phyloP scores from a whole-genome alignment of 1,140 invertebrate species.

The Nautilus pompilius region DNA sequence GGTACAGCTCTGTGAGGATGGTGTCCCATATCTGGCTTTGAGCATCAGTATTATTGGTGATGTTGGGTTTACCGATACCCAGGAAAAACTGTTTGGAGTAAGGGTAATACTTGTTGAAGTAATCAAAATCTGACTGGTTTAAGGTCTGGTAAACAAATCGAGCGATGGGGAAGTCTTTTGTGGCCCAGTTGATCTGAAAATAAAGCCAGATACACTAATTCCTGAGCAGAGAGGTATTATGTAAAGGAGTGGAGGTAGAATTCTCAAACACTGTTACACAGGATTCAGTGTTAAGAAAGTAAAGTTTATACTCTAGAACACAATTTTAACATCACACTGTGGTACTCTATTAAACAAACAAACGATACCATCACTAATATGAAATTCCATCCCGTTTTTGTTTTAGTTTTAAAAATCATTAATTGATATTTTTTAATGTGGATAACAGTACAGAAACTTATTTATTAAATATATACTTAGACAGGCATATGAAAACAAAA shows the following conservation, averaged over 20 bases:
- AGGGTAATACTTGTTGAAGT: slow-evolving; percentile 19
- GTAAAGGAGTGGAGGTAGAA: too few species aligned
- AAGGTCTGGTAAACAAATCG: slow-evolving; percentile 35
- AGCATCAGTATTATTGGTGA: slow-evolving; percentile 29
- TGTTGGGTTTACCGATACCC: slow-evolving; percentile 40
- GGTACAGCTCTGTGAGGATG: slow-evolving; percentile 16
- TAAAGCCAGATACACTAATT: slow-evolving; percentile 3
- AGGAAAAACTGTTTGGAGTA: slow-evolving; percentile 26
- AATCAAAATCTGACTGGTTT: slow-evolving; percentile 36
- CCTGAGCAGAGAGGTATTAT: background rate
- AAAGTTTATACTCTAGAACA: too few species aligned
- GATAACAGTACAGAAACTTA: too few species aligned
- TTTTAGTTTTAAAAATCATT: too few species aligned
- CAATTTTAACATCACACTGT: too few species aligned
- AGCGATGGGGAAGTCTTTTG: slow-evolving; percentile 22
- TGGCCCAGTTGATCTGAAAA: slow-evolving; percentile 28
- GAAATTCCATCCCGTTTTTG: too few species aligned
- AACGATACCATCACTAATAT: too few species aligned
- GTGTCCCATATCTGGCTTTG: slow-evolving; percentile 29
- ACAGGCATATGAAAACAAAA: too few species aligned
- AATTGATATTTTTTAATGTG: too few species aligned
- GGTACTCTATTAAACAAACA: too few species aligned
- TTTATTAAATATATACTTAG: too few species aligned
- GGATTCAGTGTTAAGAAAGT: background rate
- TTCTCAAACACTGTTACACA: background rate